phyloP scores from a whole-genome alignment of 2,797 vertebrate genomes.

The Gambelia wislizenii region DNA sequence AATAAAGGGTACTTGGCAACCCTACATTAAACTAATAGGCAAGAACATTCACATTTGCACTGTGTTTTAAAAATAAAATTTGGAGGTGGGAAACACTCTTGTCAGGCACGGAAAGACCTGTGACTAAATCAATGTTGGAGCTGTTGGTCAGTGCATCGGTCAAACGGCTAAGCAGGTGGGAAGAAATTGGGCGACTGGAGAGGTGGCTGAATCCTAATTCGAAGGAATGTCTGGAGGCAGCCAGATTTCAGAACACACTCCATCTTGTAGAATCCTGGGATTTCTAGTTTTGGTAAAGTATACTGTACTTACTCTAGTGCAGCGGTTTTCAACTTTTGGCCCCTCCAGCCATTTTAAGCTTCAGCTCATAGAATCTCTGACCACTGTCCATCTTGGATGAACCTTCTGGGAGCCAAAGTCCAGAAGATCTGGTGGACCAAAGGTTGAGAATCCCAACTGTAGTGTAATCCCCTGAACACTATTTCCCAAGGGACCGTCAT shows the following conservation, averaged over 20 bases:
- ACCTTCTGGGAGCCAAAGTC: background rate
- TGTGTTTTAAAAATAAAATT: background rate
- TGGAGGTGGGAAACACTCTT: background rate
- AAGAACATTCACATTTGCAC: no score
- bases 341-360: background rate
- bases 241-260: background rate
- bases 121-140: background rate
- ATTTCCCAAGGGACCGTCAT: no score
- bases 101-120: background rate
- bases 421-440: background rate
- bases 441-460: no score
- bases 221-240: background rate
- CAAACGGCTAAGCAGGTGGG: no score
- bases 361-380: background rate
- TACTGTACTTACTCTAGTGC: no score
- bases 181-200: no score
- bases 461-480: no score
- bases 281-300: background rate
- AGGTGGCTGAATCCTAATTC: fast-evolving
- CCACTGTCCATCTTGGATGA: no score
- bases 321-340: no score
- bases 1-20: no score
- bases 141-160: background rate
- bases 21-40: background rate
- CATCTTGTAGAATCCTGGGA: background rate